A percentile compares a stretch with the other conserved stretches of the same genome.
Evolutionary conservation across 2,888 invertebrate genomes (phyloP).

Genomic region (Malthinus flaveolus): DNA sequence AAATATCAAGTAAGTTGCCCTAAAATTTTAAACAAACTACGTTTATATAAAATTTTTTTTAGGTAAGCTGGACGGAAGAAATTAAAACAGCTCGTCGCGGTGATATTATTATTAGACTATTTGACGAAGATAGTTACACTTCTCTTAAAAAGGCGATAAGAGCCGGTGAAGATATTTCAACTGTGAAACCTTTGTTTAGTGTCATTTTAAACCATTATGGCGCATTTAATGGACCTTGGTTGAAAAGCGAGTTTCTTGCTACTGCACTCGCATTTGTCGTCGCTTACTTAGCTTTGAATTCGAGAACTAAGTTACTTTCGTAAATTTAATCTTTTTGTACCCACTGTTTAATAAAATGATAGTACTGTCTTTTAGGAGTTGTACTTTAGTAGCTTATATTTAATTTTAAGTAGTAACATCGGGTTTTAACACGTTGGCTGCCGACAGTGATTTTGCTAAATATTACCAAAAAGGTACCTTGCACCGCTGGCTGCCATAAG

Average conservation of each 20-base stretch:
- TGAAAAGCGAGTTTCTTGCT: conserved; percentile 90
- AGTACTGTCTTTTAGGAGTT: too few species aligned
- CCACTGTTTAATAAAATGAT: too few species aligned
- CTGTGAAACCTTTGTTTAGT: conserved; percentile 71
- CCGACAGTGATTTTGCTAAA: too few species aligned
- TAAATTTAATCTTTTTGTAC: conserved; percentile 47
- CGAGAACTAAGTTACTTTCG: conserved; percentile 78
- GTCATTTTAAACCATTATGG: conserved; percentile 74
- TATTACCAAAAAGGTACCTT: too few species aligned
- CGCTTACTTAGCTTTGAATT: conserved; percentile 84
- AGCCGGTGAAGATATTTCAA: conserved; percentile 68
- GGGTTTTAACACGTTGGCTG: too few species aligned
- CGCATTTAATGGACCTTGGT: conserved; percentile 89
- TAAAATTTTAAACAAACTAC: conserved; percentile 15
- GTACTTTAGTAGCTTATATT: neutral
- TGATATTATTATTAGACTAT: conserved; percentile 76
- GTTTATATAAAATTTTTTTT: conserved; percentile 6
- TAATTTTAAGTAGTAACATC: too few species aligned
- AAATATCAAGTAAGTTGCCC: conserved; percentile 77
- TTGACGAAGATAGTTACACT: conserved; percentile 92
- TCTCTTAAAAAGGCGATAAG: conserved; percentile 81
- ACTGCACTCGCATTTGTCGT: conserved; percentile 75
- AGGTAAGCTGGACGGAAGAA: conserved; percentile 95
- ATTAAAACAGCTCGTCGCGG: conserved; percentile 81
- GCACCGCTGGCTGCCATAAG: too few species aligned